Evolutionary conservation across 2,113 vertebrate genomes (phyloP), one percentile per base, ranked within the genome.

Genomic region (Solea senegalensis): DNA sequence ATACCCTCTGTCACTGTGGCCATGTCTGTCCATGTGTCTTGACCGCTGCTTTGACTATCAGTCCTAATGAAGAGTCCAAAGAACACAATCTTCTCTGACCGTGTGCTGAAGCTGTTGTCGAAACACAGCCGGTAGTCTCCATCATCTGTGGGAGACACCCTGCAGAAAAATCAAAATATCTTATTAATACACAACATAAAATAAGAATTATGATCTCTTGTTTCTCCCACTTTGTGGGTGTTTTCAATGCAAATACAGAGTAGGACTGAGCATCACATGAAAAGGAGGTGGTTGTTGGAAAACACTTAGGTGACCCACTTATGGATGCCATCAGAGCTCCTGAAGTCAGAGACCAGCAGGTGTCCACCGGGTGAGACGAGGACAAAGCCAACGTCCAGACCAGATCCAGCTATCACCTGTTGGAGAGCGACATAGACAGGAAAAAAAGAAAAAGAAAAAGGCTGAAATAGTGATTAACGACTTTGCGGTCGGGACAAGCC

Each of bases 51-150:
- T 50, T 88, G 77, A 34, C 90, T 90, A 57, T 94, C 94, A 10
- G 56, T 10, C n/a, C 15, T 26, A 9, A 96, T 86, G 73, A 95
- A 85, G 49, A 97, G 90, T 78, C 93, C 92, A 5, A 97, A 96
- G 86, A 96, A 96, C 45, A 97, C 93, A 71, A 97, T 84, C 86
- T 98, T 98, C 87, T 95, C 93, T 0, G 94, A 95, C 62, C 95
- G 80, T 46, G 91, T 93, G 84, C 96, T 97, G 89, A 95, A 97
- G 82, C 94, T 95, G 91, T 97, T 96, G 90, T 98, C 96, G n/a
- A 98, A 98, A 76, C 96, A 98, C 48, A 97, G 84, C 65, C 87
- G 90, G 88, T 97, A 97, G 84, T 97, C 96, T 0, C 96, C 96
- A 0, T 91, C 88, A 57, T 95, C 94, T 0, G 95, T 95, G 28